Percentiles rank a stretch among this genome's conserved stretches.
Conservation (phyloP, 2,113 vertebrate genomes). For the Dermatemys mawii region DNA sequence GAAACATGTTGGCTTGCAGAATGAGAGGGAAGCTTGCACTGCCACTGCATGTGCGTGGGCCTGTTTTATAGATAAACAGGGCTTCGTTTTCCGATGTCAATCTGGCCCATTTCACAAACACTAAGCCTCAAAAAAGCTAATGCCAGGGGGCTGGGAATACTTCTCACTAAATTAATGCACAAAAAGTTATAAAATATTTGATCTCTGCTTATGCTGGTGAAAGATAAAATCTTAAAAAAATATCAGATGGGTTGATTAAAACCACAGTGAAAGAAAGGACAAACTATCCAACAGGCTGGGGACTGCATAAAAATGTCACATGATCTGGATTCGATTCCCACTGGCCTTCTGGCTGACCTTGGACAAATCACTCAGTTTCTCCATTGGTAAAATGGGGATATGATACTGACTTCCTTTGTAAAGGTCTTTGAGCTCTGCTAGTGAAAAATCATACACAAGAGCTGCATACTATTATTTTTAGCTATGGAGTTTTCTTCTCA, state of each 20-base stretch:
- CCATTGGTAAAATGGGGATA: background rate
- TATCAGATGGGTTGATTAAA: background rate
- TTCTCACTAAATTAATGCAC: background rate
- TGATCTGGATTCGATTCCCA: background rate
- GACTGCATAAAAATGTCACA: background rate
- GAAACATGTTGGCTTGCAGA: background rate
- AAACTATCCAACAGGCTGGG: background rate
- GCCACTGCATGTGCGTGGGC: background rate
- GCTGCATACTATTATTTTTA: background rate
- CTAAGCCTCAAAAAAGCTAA: background rate
- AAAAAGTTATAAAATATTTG: fast-evolving
- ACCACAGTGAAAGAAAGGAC: background rate
- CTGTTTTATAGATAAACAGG: background rate
- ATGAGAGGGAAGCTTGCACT: background rate
- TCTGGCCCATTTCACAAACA: background rate
- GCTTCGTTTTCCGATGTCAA: background rate
- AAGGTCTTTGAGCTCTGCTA: background rate
- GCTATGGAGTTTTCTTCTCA: background rate
- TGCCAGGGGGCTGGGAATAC: background rate
- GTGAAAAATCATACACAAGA: background rate
- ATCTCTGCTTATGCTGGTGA: background rate
- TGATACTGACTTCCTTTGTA: background rate
- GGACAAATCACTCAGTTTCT: background rate
- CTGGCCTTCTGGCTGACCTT: too few species aligned
- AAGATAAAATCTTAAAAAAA: background rate